Evolutionary conservation across 2,113 vertebrate genomes (phyloP).

Genomic region (Menidia beryllina): DNA sequence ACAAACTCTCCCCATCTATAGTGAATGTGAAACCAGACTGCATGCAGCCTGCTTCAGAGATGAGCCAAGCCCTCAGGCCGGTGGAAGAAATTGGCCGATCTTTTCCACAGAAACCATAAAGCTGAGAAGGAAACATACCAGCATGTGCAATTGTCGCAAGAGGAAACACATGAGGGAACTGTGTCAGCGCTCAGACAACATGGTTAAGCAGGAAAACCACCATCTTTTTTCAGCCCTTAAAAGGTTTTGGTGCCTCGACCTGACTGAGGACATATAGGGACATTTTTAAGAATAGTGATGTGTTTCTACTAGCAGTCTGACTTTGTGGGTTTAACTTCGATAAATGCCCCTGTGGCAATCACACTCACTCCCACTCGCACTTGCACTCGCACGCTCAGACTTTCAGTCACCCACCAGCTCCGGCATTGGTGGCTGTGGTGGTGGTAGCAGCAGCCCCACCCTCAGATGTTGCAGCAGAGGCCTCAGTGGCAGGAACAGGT

Average conservation of each 20-base stretch:
- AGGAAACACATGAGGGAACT: background rate
- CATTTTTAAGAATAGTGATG: background rate
- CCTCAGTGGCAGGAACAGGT: constrained; percentile 90
- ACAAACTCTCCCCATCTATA: no score
- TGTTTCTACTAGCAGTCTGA: background rate
- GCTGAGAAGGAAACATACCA: no score
- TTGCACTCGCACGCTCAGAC: constrained; percentile 30
- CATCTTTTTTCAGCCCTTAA: background rate
- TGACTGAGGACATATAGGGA: background rate
- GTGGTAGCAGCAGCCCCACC: constrained; percentile 87
- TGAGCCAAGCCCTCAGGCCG: no score
- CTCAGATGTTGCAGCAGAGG: constrained; percentile 86
- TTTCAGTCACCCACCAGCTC: constrained; percentile 72
- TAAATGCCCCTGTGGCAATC: background rate
- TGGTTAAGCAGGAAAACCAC: background rate
- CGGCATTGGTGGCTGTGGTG: constrained; percentile 88
- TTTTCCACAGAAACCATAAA: background rate
- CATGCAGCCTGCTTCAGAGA: no score
- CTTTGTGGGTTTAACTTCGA: background rate
- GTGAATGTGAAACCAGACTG: no score
- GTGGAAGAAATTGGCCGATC: no score
- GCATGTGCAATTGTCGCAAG: background rate
- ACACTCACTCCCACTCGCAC: constrained; percentile 15
- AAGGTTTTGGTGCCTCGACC: background rate
- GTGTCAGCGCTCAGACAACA: no score